Conservation (phyloP, 1,140 invertebrate genomes). For the Scaptomyza pallida region DNA sequence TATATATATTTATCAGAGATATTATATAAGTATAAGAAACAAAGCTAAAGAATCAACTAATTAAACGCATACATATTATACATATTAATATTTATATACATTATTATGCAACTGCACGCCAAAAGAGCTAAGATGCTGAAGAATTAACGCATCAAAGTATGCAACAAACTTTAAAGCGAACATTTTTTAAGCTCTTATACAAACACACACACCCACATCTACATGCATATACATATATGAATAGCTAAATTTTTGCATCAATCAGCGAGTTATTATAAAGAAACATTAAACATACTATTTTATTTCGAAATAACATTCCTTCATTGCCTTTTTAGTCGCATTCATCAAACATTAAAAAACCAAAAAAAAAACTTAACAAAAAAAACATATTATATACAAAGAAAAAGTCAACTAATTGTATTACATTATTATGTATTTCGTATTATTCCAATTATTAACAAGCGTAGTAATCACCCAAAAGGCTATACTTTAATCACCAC, state of each 20-base stretch:
- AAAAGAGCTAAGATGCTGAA: background rate
- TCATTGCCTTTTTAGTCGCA: conserved; percentile 75
- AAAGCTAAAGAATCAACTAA: conserved; percentile 61
- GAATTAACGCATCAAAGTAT: conserved; percentile 46
- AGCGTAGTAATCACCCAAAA: conserved; percentile 75
- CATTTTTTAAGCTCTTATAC: conserved; percentile 4
- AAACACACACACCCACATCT: background rate
- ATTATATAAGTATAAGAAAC: conserved; percentile 53
- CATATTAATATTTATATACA: conserved; percentile 41
- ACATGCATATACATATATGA: conserved; percentile 14
- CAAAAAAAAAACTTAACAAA: conserved; percentile 32
- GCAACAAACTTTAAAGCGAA: conserved; percentile 31
- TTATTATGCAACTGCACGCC: conserved; percentile 40
- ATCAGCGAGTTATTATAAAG: conserved; percentile 38
- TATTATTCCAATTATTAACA: conserved; percentile 76
- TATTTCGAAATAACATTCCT: conserved; percentile 46
- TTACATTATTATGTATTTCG: conserved; percentile 79
- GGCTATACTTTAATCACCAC: conserved; percentile 74
- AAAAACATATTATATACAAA: conserved; percentile 39
- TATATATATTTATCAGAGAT: conserved; percentile 72
- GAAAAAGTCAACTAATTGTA: conserved; percentile 64
- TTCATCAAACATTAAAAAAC: conserved; percentile 63
- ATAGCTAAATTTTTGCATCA: conserved; percentile 62
- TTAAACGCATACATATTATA: conserved; percentile 39
- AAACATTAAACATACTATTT: too few relatives aligned